Evolutionary conservation across 2,888 invertebrate genomes (phyloP).

Genomic region (Phrixothrix hirtus): DNA sequence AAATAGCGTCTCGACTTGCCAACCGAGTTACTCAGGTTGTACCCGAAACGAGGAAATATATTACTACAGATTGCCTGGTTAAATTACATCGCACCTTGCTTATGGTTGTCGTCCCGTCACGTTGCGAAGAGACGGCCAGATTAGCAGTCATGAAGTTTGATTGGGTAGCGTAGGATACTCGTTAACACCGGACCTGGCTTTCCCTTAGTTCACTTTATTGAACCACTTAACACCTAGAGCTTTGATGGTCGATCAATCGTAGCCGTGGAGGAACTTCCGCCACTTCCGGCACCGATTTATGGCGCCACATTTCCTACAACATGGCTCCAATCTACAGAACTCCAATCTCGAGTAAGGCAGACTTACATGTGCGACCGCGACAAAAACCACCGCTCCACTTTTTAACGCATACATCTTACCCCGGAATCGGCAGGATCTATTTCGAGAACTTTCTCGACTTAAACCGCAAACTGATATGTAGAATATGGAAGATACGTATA

Average conservation of each 20-base stretch:
- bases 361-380: slow-evolving; percentile 27
- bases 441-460: slow-evolving; percentile 11
- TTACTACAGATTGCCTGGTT: slow-evolving; percentile 51
- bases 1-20: slow-evolving; percentile 47
- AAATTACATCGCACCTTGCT: slow-evolving; percentile 47
- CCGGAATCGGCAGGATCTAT: slow-evolving; percentile 8
- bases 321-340: slow-evolving; percentile 27
- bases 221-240: slow-evolving; percentile 37
- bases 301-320: slow-evolving; percentile 33
- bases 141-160: slow-evolving; percentile 32
- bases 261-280: slow-evolving; percentile 30
- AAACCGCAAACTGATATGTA: slow-evolving; percentile 20
- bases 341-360: slow-evolving; percentile 28
- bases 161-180: slow-evolving; percentile 34
- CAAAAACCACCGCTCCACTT: slow-evolving; percentile 25
- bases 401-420: slow-evolving; percentile 20
- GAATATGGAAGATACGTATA: too few species aligned
- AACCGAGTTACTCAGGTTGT: slow-evolving; percentile 36
- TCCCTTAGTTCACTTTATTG: slow-evolving; percentile 34
- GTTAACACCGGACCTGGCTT: slow-evolving; percentile 30
- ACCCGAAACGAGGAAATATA: slow-evolving; percentile 43
- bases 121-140: slow-evolving; percentile 30
- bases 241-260: slow-evolving; percentile 39
- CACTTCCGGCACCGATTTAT: slow-evolving; percentile 34
- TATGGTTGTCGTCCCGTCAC: slow-evolving; percentile 43